Conservation (phyloP, 2,797 vertebrate genomes). For the Acomys russatus region DNA sequence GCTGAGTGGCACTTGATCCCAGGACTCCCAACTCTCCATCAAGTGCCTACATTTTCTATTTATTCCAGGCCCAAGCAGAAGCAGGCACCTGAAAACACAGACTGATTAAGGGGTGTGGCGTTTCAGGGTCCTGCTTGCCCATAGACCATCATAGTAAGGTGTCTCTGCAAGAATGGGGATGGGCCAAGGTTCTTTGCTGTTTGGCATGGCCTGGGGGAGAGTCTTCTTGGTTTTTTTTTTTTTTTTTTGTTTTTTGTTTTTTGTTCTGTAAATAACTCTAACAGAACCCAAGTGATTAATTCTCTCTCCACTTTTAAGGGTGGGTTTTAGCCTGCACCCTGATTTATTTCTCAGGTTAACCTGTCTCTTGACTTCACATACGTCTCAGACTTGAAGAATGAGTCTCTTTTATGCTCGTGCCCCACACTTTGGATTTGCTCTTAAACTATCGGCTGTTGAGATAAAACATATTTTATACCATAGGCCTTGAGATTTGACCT, state of each 20-base stretch:
- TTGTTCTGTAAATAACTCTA: background rate
- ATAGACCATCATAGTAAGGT: background rate
- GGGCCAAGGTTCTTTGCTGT: background rate
- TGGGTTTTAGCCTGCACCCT: background rate
- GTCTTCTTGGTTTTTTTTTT: background rate
- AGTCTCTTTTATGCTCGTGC: background rate
- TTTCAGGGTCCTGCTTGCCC: background rate
- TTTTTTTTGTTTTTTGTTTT: no score
- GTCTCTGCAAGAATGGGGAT: background rate
- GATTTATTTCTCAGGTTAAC: background rate
- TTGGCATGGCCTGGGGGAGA: background rate
- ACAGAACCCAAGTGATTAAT: background rate
- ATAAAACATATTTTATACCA: background rate
- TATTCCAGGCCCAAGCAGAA: background rate
- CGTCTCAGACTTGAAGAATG: background rate
- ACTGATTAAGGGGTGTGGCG: background rate
- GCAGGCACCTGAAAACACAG: background rate
- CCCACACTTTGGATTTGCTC: background rate
- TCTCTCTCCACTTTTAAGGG: background rate
- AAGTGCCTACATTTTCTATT: background rate
- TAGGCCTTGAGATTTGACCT: constrained; percentile 17
- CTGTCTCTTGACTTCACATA: background rate
- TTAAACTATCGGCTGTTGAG: background rate
- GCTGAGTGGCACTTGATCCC: background rate
- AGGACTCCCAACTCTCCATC: background rate